phyloP scores from a whole-genome alignment of 2,797 vertebrate species.

The Mormyrus proboscirostris region DNA sequence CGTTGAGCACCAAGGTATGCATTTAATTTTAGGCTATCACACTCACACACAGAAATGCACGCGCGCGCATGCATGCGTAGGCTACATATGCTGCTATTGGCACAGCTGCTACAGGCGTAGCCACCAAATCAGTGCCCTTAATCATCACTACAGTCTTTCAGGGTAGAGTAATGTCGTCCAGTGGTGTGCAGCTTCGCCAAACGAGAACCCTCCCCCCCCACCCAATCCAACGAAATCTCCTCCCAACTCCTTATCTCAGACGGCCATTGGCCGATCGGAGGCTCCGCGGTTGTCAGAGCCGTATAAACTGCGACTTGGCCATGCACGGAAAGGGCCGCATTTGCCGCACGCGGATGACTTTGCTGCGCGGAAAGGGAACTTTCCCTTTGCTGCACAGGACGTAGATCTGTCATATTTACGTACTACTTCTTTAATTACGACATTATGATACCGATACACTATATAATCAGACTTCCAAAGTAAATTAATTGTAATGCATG shows the following conservation, averaged over 20 bases:
- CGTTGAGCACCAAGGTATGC: neutral
- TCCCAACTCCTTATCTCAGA: slow-evolving; percentile 38
- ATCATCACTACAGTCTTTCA: neutral
- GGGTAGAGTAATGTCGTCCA: neutral
- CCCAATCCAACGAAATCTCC: slow-evolving; percentile 40
- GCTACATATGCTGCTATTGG: neutral
- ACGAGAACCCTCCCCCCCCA: neutral
- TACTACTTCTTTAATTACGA: neutral
- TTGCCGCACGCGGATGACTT: slow-evolving; percentile 38
- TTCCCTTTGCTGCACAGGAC: neutral
- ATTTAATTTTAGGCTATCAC: neutral
- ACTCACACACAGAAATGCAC: neutral
- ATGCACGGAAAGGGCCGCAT: slow-evolving; percentile 50
- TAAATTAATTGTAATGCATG: slow-evolving; percentile 11
- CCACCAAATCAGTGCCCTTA: neutral
- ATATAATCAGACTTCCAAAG: neutral
- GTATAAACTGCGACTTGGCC: slow-evolving; percentile 58
- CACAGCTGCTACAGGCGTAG: neutral
- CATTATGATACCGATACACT: slow-evolving; percentile 16
- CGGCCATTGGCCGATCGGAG: slow-evolving; percentile 49
- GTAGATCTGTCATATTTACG: slow-evolving; percentile 4
- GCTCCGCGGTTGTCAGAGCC: slow-evolving; percentile 39
- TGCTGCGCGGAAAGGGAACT: neutral
- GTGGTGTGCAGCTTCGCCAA: neutral
- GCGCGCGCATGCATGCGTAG: too few relatives aligned